phyloP scores from a whole-genome alignment of 2,113 vertebrate species.

The Pan paniscus region DNA sequence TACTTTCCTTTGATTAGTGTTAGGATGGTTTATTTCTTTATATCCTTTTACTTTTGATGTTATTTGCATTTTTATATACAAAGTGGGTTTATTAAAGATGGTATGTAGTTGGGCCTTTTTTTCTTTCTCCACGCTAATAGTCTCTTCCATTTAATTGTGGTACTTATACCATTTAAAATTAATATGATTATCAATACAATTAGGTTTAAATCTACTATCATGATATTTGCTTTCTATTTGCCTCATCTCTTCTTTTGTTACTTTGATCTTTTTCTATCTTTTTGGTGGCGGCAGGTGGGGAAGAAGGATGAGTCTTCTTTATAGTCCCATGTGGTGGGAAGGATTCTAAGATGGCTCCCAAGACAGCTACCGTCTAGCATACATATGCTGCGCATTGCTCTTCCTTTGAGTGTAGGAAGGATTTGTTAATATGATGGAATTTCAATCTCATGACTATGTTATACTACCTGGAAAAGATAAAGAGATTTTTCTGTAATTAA shows the following conservation, averaged over 20 bases:
- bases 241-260: background rate
- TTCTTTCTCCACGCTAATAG: background rate
- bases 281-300: background rate
- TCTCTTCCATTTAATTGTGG: background rate
- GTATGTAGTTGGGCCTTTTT: background rate
- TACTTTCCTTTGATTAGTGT: background rate
- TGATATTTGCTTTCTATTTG: background rate
- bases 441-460: background rate
- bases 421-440: background rate
- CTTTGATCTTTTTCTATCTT: background rate
- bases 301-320: background rate
- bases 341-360: background rate
- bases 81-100: background rate
- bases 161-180: background rate
- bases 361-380: background rate
- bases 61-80: background rate
- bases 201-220: background rate
- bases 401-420: background rate
- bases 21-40: background rate
- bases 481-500: background rate
- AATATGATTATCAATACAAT: background rate
- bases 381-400: background rate
- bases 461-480: background rate
- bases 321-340: background rate
- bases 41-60: background rate